Evolutionary conservation across 2,113 vertebrate genomes (phyloP), one percentile per base, ranked within the genome.

Genomic region (Telmatochromis brichardi): DNA sequence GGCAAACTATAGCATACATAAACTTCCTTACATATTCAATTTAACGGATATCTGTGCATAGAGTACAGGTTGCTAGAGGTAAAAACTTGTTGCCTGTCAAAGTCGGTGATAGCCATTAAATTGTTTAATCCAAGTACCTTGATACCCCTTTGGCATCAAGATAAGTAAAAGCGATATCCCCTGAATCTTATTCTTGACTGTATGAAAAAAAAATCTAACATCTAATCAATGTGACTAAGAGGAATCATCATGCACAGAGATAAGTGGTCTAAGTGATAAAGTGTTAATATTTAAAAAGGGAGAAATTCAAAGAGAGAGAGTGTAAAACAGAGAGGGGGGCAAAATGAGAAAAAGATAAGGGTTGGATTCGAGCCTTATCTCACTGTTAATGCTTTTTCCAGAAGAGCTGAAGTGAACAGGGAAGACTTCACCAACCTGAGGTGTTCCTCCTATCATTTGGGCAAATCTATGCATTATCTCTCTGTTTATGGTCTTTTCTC

Each of bases 261-360:
- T 94, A 92, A 93, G 90, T 84, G 51, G 73, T 55, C 58, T 54
- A 71, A 85, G 84, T 87, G 87, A 92, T 92, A 79, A 90, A 84
- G 68, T 88, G 58, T 92, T 92, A 91, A 92, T 89, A 93, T 93
- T 90, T 83, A 93, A 85, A 91, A 91, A 86, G 37, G 81, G 60
- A 54, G 68, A n/a, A 51, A 88, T 83, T 31, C 33, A 88, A 55
- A 90, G 53, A 85, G 54, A 57, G 63, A 40, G 54, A 65, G 37
- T 1, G 40, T 73, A 73, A 73, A 73, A 55, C 15, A 35, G 31
- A 35, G 58, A 71, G 55, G 68, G 57, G 37, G 15, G 80, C 28
- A 60, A 68, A 57, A 51, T 65, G 54, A 73, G 19, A 37, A 35
- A 28, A 53, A 90, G 91, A 92, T 92, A 89, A 92, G 60, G 11